Base-by-base conservation (phyloP, 2,797 vertebrate species). In the Rhodeus uyekii region DNA sequence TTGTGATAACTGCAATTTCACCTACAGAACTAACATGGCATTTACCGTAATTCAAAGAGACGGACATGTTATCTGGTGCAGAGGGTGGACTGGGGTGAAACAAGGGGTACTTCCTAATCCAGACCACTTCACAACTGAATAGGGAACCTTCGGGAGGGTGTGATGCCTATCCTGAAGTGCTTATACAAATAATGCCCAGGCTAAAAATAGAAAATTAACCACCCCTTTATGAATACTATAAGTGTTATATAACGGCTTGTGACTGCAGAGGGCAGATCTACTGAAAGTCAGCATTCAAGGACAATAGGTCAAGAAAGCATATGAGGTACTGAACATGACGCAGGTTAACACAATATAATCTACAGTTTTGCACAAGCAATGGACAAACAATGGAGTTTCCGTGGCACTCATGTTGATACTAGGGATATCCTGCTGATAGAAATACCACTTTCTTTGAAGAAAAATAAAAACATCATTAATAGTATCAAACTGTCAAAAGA, bases 391-490 rank as follows among this genome's bases (percentile, higher is more conserved):
- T 91, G 87, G 88, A 22, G 86, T 87, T 93, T 94, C 93, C 91
- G 87, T 80, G 34, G 39, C 73, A 85, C 81, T 88, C 63, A 32
- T 91, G 91, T 91, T 92, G 89, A 93, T 92, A 89, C 87, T 58
- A 71, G 64, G 92, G 92, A 94, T 85, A 92, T 94, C 93, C 94
- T 94, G 92, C 85, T 76, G 91, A 91, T 91, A 89, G 73, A 84
- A 85, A 83, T 75, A 88, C 79, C 73, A 81, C 71, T 81, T 55
- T 68, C 27, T 81, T 85, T 83, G 22, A 75, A 81, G 60, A 42
- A 82, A 63, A 84, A 73, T 68, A 42, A 65, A 32, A 36, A 27
- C 18, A 78, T 73, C 12, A n/a, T 82, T 82, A 44, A 84, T 67
- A 82, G 27, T 22, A 24, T 46, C 22, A 16, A 73, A 85, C 67